phyloP scores from a whole-genome alignment of 1,140 invertebrate species.

The Chlorops oryzae region DNA sequence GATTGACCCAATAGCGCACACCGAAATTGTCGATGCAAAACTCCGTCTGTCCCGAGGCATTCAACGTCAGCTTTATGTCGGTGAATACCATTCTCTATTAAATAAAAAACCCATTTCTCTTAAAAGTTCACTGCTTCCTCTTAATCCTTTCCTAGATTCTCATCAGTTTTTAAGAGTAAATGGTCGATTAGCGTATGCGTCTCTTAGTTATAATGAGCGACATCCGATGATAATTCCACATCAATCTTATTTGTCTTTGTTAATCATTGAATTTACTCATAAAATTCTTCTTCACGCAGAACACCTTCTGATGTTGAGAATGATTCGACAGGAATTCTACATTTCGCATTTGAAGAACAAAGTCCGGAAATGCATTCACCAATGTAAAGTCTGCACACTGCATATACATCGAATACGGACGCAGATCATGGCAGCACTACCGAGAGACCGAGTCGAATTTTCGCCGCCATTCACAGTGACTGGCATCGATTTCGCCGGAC shows the following conservation, averaged over 20 bases:
- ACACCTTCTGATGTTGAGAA: background rate
- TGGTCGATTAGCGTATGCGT: background rate
- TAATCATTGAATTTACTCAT: background rate
- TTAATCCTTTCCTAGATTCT: background rate
- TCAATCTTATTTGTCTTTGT: background rate
- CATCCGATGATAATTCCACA: slow-evolving; percentile 6
- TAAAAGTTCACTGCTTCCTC: background rate
- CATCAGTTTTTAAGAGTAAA: background rate
- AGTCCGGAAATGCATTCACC: background rate
- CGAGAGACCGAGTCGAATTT: background rate
- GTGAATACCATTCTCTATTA: too few species aligned
- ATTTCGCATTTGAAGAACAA: background rate
- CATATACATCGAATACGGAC: background rate
- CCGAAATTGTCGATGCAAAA: too few species aligned
- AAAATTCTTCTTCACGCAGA: slow-evolving; percentile 2
- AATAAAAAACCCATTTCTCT: too few species aligned
- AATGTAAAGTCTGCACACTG: background rate
- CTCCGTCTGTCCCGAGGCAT: too few species aligned
- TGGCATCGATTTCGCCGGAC: slow-evolving; percentile 3
- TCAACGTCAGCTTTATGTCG: too few species aligned
- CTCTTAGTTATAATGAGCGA: slow-evolving; percentile 1
- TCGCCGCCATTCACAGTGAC: background rate
- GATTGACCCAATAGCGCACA: too few species aligned
- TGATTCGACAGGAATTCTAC: slow-evolving; percentile 5
- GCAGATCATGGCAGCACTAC: background rate